Conservation (phyloP, 2,888 invertebrate genomes). For the Trissolcus japonicus region DNA sequence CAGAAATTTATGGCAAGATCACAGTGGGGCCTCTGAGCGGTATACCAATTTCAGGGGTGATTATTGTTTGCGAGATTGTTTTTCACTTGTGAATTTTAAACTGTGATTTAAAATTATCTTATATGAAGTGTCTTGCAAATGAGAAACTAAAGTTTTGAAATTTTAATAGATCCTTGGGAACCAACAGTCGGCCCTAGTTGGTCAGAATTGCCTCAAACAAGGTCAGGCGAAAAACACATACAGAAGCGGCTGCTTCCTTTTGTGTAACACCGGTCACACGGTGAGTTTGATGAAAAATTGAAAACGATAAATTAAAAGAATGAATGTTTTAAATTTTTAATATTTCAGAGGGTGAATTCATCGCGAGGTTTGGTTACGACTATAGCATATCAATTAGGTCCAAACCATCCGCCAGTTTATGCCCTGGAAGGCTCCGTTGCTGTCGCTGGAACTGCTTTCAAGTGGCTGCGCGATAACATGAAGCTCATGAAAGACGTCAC, state of each 20-base stretch:
- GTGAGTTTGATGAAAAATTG: slow-evolving; percentile 70
- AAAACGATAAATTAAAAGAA: neutral
- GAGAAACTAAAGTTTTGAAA: neutral
- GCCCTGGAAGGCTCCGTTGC: slow-evolving; percentile 98
- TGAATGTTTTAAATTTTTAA: neutral
- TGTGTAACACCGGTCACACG: slow-evolving; percentile 94
- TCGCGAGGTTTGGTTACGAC: slow-evolving; percentile 93
- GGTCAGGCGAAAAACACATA: slow-evolving; percentile 97
- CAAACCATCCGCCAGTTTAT: slow-evolving; percentile 86
- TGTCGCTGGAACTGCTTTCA: slow-evolving; percentile 93
- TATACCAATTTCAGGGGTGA: slow-evolving; percentile 82
- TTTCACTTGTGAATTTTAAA: too few species aligned
- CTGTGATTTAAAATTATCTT: neutral
- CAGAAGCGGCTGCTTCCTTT: slow-evolving; percentile 94
- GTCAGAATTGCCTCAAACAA: slow-evolving; percentile 90
- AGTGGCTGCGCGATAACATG: slow-evolving; percentile 95
- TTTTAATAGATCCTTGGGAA: slow-evolving; percentile 89
- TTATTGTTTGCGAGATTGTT: too few species aligned
- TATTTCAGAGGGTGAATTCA: slow-evolving; percentile 82
- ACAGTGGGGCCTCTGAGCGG: slow-evolving; percentile 84
- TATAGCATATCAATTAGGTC: slow-evolving; percentile 93
- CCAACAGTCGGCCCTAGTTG: slow-evolving; percentile 95
- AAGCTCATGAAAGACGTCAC: slow-evolving; percentile 86
- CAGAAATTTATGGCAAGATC: slow-evolving; percentile 91
- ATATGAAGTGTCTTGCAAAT: neutral